Conservation (phyloP, 1,140 invertebrate genomes). For the fruit fly (Drosophila melanogaster) region Release_6_plus_ISO1_MT NT_033779.5:15161001-15161500, state of each 20-base stretch:
- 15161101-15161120: too few relatives aligned
- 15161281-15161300: constrained; percentile 8
- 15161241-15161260: too few relatives aligned
- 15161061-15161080: background rate
- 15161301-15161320: constrained; percentile 35
- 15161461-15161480: constrained; percentile 7
- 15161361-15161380: constrained; percentile 41
- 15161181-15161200: too few relatives aligned
- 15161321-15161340: constrained; percentile 1
- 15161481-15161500: constrained; percentile 7
- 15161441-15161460: constrained; percentile 3
- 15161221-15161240: too few relatives aligned
- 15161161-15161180: too few relatives aligned
- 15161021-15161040: constrained; percentile 40
- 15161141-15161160: too few relatives aligned
- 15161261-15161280: background rate
- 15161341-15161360: constrained; percentile 6
- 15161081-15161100: background rate
- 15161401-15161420: constrained; percentile 73
- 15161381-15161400: constrained; percentile 68
- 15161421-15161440: constrained; percentile 67
- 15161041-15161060: constrained; percentile 28
- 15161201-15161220: too few relatives aligned
- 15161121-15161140: too few relatives aligned
- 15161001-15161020: constrained; percentile 34